These are phyloP conservation scores for Ptiloglossa arizonensis DNA, from an alignment of 1,140 invertebrate species.

Conservation along the genomic window DNA sequence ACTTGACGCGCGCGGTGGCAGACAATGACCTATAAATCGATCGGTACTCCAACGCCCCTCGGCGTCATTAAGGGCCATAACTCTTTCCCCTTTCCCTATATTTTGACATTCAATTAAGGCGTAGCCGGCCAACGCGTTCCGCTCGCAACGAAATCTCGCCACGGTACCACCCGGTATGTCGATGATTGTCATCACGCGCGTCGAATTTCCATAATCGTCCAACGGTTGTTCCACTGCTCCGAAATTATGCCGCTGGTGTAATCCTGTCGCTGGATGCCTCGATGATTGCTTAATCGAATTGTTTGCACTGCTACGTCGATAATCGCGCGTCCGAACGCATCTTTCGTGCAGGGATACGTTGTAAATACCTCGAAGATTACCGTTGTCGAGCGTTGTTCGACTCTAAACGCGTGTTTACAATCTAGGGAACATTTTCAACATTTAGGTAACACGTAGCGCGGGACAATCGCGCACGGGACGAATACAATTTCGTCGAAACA, in stretches of 20 bases:
- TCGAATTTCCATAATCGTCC: constrained; percentile 38
- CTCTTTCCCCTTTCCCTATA: constrained; percentile 49
- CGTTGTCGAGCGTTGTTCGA: too few species aligned
- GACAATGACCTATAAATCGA: constrained; percentile 55
- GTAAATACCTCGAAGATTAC: too few species aligned
- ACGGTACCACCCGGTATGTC: background rate
- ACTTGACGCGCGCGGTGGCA: constrained; percentile 9
- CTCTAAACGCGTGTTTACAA: too few species aligned
- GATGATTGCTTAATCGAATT: too few species aligned
- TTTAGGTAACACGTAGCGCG: too few species aligned
- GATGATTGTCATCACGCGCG: constrained; percentile 29
- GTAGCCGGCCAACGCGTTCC: background rate
- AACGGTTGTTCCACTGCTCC: constrained; percentile 5
- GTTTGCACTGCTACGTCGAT: too few species aligned
- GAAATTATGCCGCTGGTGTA: constrained; percentile 13
- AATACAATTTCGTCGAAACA: too few species aligned
- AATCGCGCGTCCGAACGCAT: too few species aligned
- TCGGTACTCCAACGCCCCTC: background rate
- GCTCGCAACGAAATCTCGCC: background rate
- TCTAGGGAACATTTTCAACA: too few species aligned
- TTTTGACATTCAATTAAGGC: constrained; percentile 66
- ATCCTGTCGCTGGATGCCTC: background rate
- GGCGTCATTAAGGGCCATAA: constrained; percentile 58
- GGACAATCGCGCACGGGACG: too few species aligned
- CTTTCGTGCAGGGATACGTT: too few species aligned